A percentile compares a stretch with the other conserved stretches of the same genome.
phyloP scores from a whole-genome alignment of 2,797 vertebrate genomes.

The Sebastes elongatus region DNA sequence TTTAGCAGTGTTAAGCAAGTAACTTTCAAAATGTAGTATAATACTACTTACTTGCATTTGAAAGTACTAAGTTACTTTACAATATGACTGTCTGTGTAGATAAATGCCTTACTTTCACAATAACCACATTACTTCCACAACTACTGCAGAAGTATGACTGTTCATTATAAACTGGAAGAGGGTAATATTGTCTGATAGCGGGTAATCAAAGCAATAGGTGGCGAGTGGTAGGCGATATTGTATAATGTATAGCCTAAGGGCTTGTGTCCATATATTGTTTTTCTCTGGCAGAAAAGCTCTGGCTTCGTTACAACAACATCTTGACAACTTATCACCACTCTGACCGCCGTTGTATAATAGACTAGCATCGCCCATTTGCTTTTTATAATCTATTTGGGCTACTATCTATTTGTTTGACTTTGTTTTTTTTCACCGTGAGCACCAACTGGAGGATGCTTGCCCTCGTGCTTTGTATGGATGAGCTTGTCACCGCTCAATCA shows the following conservation, averaged over 20 bases:
- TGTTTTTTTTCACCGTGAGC: not conserved
- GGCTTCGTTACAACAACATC: not conserved
- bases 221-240: not conserved
- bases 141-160: too few relatives aligned
- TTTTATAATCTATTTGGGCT: not conserved
- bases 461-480: not conserved
- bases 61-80: not conserved
- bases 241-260: not conserved
- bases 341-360: not conserved
- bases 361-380: not conserved
- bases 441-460: not conserved
- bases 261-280: not conserved
- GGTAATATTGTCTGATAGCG: too few relatives aligned
- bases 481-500: not conserved
- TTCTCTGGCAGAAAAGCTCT: not conserved
- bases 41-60: not conserved
- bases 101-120: not conserved
- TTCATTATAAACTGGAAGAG: too few relatives aligned
- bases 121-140: not conserved
- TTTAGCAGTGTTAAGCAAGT: slow-evolving; percentile 35
- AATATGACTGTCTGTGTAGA: not conserved
- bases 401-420: not conserved
- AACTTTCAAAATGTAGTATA: not conserved
- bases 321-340: not conserved
- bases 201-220: not conserved